A percentile compares a stretch with the other conserved stretches of the same genome.
These are phyloP conservation scores for Myotis davidii DNA, from an alignment of 2,113 vertebrate species.

Conservation along the genomic window DNA sequence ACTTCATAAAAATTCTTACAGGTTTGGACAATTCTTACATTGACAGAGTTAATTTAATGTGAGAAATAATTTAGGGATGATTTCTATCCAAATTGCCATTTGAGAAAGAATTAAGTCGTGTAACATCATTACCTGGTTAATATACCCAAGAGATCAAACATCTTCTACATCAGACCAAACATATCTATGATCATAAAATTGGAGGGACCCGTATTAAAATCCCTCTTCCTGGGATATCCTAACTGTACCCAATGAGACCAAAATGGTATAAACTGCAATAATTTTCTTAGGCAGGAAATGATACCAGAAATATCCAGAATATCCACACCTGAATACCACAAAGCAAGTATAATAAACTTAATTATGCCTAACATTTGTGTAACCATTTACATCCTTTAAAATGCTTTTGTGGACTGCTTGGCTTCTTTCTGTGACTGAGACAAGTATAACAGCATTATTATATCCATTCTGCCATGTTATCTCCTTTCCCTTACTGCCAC, in stretches of 20 bases:
- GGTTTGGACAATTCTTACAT: background rate
- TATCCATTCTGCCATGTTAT: background rate
- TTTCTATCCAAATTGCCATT: conserved; percentile 39
- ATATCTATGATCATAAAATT: background rate
- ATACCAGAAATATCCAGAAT: background rate
- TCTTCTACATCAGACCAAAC: background rate
- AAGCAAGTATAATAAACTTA: conserved; percentile 3
- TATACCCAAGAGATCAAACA: background rate
- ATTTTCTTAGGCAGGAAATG: background rate
- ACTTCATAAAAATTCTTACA: background rate
- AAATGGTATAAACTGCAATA: background rate
- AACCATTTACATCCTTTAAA: conserved; percentile 8
- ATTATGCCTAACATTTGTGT: background rate
- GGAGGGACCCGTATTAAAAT: background rate
- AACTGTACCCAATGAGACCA: background rate
- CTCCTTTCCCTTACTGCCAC: background rate
- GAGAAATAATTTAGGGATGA: conserved; percentile 16
- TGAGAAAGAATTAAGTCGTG: conserved; percentile 36
- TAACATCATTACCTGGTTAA: background rate
- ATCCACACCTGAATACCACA: background rate
- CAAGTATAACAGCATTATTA: background rate
- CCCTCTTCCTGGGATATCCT: background rate
- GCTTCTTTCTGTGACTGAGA: background rate
- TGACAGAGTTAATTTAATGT: background rate
- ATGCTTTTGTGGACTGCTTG: background rate